Percentiles rank a stretch among this genome's conserved stretches.
Conservation (phyloP, 1,140 invertebrate species). For the Drosophila grimshawi region DNA sequence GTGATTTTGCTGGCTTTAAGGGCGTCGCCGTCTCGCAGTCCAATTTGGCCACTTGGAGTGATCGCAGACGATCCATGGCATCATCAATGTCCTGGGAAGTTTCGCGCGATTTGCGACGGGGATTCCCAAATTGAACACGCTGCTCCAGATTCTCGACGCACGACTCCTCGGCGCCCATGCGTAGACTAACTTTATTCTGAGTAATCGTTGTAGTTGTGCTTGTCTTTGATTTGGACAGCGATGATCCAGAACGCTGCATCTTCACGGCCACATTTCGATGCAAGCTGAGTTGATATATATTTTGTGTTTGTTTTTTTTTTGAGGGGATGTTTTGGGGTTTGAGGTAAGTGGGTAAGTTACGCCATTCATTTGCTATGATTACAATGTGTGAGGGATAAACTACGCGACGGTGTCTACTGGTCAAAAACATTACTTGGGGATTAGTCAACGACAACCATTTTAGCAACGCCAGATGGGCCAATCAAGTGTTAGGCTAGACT, state of each 20-base stretch:
- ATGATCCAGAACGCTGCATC: slow-evolving; percentile 20
- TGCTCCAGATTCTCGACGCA: background rate
- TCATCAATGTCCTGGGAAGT: slow-evolving; percentile 48
- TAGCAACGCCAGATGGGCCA: slow-evolving; percentile 62
- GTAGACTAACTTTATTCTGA: slow-evolving; percentile 35
- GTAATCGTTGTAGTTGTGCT: slow-evolving; percentile 9
- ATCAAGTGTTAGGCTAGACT: slow-evolving; percentile 25
- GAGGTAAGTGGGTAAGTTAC: slow-evolving; percentile 1
- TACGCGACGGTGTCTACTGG: slow-evolving; percentile 41
- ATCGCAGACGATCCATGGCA: slow-evolving; percentile 30
- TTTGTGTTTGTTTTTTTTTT: background rate
- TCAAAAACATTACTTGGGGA: slow-evolving; percentile 15
- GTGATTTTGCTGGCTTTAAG: slow-evolving; percentile 27
- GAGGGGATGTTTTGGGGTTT: slow-evolving; percentile 3
- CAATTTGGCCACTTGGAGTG: slow-evolving; percentile 46
- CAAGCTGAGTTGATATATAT: slow-evolving; percentile 12
- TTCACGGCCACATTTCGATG: slow-evolving; percentile 11
- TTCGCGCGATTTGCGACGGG: slow-evolving; percentile 28
- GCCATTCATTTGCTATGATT: slow-evolving; percentile 14
- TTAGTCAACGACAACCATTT: slow-evolving; percentile 62
- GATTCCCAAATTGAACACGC: background rate
- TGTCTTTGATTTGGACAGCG: background rate
- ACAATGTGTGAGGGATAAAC: slow-evolving; percentile 3
- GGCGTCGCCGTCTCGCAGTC: slow-evolving; percentile 53
- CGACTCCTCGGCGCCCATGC: slow-evolving; percentile 18